These are phyloP conservation scores for Spodoptera littoralis DNA, from an alignment of 2,888 invertebrate genomes.

Conservation along the genomic window DNA sequence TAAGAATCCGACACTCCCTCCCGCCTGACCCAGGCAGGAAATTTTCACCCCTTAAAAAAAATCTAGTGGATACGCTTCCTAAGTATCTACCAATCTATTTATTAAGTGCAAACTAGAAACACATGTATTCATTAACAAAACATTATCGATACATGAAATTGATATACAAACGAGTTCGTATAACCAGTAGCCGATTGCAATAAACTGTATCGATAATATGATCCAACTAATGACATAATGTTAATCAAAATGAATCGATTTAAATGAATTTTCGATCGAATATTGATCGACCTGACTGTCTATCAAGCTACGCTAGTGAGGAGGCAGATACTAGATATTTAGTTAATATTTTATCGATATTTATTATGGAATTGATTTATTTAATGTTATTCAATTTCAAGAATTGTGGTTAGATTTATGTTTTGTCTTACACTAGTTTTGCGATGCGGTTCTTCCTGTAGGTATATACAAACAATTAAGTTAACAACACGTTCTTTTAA, in stretches of 20 bases:
- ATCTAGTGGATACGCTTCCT: no score
- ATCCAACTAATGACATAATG: slow-evolving; percentile 55
- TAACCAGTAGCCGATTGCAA: slow-evolving; percentile 48
- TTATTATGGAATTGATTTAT: slow-evolving; percentile 16
- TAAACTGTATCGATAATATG: slow-evolving; percentile 32
- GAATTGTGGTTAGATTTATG: no score
- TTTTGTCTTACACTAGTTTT: no score
- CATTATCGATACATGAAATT: slow-evolving; percentile 47
- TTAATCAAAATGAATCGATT: slow-evolving; percentile 61
- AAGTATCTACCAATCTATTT: slow-evolving; percentile 7
- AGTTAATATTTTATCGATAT: slow-evolving; percentile 40
- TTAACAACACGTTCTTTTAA: no score
- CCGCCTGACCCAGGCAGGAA: no score
- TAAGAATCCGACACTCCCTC: no score
- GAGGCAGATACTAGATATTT: slow-evolving; percentile 24
- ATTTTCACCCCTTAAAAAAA: no score
- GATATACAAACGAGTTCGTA: slow-evolving; percentile 35
- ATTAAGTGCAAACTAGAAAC: slow-evolving; percentile 36
- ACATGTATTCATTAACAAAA: slow-evolving; percentile 45
- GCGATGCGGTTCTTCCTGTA: no score
- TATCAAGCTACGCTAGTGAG: slow-evolving; percentile 31
- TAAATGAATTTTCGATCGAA: slow-evolving; percentile 61
- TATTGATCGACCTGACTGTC: slow-evolving; percentile 33
- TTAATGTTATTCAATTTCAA: no score
- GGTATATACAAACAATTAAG: no score